These are phyloP conservation scores for Mormyrops boulengeri DNA, from an alignment of 2,797 vertebrate genomes.

Conservation along the genomic window DNA sequence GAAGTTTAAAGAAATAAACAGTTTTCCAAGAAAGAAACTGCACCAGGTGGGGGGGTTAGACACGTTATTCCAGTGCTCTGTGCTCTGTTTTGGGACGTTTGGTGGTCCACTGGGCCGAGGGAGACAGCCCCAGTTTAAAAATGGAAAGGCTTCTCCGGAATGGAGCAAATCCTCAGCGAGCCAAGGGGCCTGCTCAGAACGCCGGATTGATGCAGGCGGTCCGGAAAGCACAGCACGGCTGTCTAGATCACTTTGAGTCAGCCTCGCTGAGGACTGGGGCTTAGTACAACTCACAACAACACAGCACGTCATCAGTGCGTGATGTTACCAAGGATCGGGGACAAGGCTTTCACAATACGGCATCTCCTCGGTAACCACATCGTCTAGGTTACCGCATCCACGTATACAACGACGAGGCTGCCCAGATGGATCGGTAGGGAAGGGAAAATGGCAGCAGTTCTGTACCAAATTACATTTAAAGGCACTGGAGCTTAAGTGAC, in stretches of 20 bases:
- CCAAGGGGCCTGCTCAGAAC: background rate
- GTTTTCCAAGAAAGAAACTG: background rate
- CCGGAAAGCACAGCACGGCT: background rate
- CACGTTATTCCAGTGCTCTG: background rate
- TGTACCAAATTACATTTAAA: background rate
- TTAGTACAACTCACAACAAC: background rate
- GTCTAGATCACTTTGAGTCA: background rate
- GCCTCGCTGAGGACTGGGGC: background rate
- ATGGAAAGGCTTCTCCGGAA: background rate
- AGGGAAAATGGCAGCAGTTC: background rate
- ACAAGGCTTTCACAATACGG: background rate
- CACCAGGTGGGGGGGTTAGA: background rate
- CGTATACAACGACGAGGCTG: background rate
- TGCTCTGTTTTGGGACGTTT: background rate
- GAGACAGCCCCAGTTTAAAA: background rate
- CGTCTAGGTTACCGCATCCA: background rate
- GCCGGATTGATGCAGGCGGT: background rate
- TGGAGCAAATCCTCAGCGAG: background rate
- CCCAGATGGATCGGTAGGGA: background rate
- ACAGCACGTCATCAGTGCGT: background rate
- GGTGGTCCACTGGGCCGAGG: background rate
- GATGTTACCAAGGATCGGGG: background rate
- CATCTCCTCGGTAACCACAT: background rate
- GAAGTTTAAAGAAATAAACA: background rate
- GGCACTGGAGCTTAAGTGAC: background rate